phyloP scores from a whole-genome alignment of 2,797 vertebrate species.

The Danionella dracula region DNA sequence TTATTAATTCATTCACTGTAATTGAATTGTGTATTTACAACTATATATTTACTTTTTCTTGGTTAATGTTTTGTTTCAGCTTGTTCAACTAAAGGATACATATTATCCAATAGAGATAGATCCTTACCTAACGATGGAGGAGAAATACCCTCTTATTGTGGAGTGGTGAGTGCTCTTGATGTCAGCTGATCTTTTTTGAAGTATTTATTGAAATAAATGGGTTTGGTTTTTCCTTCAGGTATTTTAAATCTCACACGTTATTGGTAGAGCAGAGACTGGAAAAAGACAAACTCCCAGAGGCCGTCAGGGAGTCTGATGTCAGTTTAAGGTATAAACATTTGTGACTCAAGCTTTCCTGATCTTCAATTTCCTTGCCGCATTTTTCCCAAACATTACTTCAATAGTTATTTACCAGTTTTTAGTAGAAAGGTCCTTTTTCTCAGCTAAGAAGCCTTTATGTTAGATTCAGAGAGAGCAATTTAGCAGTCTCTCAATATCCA shows the following conservation, averaged over 20 bases:
- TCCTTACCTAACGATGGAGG: slow-evolving; percentile 82
- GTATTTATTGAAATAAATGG: background rate
- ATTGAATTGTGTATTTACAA: no score
- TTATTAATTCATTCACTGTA: no score
- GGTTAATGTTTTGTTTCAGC: slow-evolving; percentile 51
- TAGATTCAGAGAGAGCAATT: no score
- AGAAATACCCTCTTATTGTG: slow-evolving; percentile 93
- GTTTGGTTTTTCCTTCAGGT: slow-evolving; percentile 70
- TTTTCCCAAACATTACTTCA: no score
- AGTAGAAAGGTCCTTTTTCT: no score
- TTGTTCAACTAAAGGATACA: slow-evolving; percentile 85
- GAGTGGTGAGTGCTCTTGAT: slow-evolving; percentile 80
- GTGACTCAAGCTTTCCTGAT: no score
- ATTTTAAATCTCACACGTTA: slow-evolving; percentile 88
- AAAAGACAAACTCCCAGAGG: slow-evolving; percentile 80
- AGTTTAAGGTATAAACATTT: slow-evolving; percentile 79
- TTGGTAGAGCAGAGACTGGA: slow-evolving; percentile 87
- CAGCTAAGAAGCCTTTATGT: no score
- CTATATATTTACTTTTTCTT: background rate
- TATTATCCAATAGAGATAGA: slow-evolving; percentile 96
- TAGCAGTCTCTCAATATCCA: no score
- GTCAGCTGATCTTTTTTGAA: background rate
- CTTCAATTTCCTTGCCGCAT: no score
- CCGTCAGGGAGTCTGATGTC: slow-evolving; percentile 87
- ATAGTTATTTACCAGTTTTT: no score